Percentiles rank a stretch among this genome's conserved stretches.
phyloP scores from a whole-genome alignment of 2,888 invertebrate species.

The Poecilobothrus nobilitatus region DNA sequence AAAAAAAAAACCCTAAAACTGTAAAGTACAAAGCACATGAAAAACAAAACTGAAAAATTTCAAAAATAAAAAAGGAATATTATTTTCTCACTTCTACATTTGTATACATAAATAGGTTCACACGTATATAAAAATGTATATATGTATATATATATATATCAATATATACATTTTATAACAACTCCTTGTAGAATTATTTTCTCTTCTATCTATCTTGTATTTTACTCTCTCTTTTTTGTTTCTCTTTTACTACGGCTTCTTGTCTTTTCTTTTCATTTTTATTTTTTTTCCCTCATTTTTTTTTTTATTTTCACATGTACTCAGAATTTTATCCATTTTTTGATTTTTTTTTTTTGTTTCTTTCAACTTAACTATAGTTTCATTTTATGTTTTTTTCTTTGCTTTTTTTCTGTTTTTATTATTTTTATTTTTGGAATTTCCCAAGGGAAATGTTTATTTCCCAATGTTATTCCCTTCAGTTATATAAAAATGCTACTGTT shows the following conservation, averaged over 20 bases:
- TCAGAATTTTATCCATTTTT: not conserved
- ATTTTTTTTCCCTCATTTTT: no score
- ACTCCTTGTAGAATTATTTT: not conserved
- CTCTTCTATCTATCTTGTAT: not conserved
- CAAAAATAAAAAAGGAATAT: no score
- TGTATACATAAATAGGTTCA: no score
- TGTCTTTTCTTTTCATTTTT: no score
- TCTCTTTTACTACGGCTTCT: not conserved
- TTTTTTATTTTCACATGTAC: no score
- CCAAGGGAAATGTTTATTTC: not conserved
- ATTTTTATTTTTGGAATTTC: not conserved
- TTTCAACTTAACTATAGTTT: no score
- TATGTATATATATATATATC: not conserved
- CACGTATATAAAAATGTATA: not conserved
- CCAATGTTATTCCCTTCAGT: slow-evolving; percentile 6
- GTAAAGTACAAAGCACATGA: not conserved
- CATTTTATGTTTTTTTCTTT: not conserved
- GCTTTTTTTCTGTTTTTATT: not conserved
- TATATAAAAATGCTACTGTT: slow-evolving; percentile 6
- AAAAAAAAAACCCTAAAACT: not conserved
- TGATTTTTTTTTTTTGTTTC: not conserved
- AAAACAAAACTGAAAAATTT: no score
- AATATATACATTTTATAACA: not conserved
- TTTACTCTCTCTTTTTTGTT: not conserved
- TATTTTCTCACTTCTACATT: not conserved